Evolutionary conservation across 2,888 invertebrate species (phyloP).

Genomic region (Cheilosia pagana): DNA sequence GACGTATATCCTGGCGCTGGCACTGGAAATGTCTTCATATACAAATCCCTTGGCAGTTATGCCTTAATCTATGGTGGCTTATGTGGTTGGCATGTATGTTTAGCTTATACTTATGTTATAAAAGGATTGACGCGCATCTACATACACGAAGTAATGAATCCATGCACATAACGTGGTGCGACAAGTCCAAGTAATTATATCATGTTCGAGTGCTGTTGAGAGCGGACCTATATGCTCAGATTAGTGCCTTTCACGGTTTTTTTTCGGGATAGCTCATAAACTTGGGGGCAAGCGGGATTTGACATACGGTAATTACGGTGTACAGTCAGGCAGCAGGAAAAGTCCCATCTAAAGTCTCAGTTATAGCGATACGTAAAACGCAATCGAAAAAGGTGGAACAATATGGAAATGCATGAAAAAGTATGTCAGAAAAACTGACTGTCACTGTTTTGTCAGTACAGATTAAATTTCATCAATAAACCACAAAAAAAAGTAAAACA

Average conservation of each 20-base stretch:
- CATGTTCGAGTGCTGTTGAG: slow-evolving; percentile 14
- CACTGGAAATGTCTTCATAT: background rate
- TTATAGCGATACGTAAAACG: too few species aligned
- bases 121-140: slow-evolving; percentile 6
- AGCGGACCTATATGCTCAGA: background rate
- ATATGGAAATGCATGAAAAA: too few species aligned
- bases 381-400: too few species aligned
- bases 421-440: too few species aligned
- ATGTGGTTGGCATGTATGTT: background rate
- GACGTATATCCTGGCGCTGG: background rate
- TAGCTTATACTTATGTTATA: slow-evolving; percentile 25
- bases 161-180: background rate
- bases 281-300: too few species aligned
- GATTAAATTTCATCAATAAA: too few species aligned
- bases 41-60: slow-evolving; percentile 30
- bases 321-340: too few species aligned
- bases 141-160: background rate
- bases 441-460: too few species aligned
- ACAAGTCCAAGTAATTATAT: slow-evolving; percentile 30
- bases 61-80: slow-evolving; percentile 28
- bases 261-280: background rate
- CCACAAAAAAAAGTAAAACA: too few species aligned
- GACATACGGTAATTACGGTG: too few species aligned
- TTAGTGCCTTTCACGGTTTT: slow-evolving; percentile 5
- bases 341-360: too few species aligned